Evolutionary conservation across 2,888 invertebrate species (phyloP).

Genomic region (Lordiphosa fenestrarum): DNA sequence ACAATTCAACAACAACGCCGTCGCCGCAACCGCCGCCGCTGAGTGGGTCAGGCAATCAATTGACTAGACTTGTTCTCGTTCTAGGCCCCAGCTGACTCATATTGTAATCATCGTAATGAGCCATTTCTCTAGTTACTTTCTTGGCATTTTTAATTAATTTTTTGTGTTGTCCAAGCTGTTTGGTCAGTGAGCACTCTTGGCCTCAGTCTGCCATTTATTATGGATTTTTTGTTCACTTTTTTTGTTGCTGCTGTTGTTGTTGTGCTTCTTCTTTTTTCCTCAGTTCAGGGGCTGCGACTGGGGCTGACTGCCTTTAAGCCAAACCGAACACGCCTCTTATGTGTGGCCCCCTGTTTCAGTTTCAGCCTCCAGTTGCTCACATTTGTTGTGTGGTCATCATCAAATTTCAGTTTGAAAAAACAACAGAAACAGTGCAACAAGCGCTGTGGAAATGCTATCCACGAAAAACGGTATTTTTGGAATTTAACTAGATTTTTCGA

Average conservation of each 20-base stretch:
- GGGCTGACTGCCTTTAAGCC: constrained; percentile 25
- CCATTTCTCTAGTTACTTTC: constrained; percentile 58
- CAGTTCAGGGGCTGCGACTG: too few species aligned
- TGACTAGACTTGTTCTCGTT: constrained; percentile 36
- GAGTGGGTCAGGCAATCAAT: constrained; percentile 45
- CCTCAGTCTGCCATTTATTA: too few species aligned
- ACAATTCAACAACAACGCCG: constrained; percentile 47
- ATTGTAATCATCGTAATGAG: constrained; percentile 50
- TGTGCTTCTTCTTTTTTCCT: not conserved
- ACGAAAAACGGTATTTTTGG: too few species aligned
- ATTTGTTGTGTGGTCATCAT: constrained; percentile 50
- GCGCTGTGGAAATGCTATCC: not conserved
- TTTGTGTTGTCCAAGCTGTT: constrained; percentile 16
- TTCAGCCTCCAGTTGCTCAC: constrained; percentile 23
- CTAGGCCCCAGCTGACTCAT: constrained; percentile 38
- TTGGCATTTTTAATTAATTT: constrained; percentile 62
- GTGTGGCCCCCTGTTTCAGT: constrained; percentile 41
- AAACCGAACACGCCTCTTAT: constrained; percentile 46
- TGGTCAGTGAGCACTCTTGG: too few species aligned
- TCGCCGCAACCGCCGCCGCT: constrained; percentile 15
- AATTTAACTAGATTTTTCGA: too few species aligned
- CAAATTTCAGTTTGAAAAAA: constrained; percentile 29
- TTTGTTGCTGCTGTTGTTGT: not conserved
- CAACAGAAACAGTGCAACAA: constrained; percentile 27
- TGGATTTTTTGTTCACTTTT: constrained; percentile 30